Conservation (phyloP, 2,113 vertebrate species). For the Murina feae region DNA sequence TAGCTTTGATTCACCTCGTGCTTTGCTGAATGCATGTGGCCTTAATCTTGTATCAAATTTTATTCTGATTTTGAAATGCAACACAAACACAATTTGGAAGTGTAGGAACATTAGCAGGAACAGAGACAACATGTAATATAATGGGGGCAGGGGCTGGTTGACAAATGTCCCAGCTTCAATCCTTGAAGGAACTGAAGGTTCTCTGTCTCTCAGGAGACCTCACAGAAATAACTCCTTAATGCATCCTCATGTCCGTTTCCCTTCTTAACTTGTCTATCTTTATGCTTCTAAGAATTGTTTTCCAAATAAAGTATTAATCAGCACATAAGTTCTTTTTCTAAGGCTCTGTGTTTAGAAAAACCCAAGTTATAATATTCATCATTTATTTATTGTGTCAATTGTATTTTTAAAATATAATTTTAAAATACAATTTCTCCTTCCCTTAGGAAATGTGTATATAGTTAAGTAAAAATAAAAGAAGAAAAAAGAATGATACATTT, state of each 20-base stretch:
- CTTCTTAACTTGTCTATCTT: background rate
- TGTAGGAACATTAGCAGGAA: background rate
- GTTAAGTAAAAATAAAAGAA: background rate
- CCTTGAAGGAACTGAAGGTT: background rate
- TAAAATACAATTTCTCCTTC: background rate
- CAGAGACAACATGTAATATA: background rate
- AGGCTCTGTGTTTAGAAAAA: background rate
- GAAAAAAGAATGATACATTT: background rate
- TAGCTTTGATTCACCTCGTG: background rate
- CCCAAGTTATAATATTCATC: background rate
- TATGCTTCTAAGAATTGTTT: background rate
- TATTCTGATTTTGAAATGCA: background rate
- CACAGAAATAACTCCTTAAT: background rate
- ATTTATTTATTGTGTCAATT: background rate
- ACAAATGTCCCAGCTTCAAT: background rate
- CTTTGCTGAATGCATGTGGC: background rate
- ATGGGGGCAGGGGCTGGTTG: background rate
- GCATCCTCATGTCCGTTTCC: rapidly evolving
- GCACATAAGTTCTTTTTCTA: background rate
- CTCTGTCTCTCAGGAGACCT: background rate
- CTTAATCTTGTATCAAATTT: background rate
- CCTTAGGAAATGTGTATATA: background rate
- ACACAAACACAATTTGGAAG: background rate
- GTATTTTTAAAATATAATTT: background rate
- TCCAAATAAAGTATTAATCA: background rate